Percentiles rank a stretch among this genome's conserved stretches.
phyloP scores from a whole-genome alignment of 2,113 vertebrate species.

The Carettochelys insculpta region DNA sequence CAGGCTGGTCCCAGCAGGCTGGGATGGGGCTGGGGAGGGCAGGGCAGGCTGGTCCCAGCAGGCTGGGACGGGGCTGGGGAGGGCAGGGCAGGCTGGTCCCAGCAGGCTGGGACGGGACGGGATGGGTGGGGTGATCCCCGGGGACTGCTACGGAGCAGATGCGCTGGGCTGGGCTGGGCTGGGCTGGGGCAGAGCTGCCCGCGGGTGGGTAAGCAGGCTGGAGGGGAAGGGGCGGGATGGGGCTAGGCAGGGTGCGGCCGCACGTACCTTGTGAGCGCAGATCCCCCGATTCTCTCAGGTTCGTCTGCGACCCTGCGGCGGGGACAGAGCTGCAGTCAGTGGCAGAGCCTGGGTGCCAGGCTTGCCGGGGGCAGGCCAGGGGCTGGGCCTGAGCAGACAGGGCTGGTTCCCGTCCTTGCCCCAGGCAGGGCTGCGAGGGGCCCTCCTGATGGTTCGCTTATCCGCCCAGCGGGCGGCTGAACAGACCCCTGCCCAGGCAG shows the following conservation, averaged over 20 bases:
- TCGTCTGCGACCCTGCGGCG: conserved; percentile 92
- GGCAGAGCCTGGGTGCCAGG: neutral
- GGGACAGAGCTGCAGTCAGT: neutral
- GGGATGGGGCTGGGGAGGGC: too few species aligned
- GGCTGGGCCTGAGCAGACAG: neutral
- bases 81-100: too few species aligned
- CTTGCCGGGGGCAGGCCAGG: neutral
- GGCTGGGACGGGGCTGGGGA: too few species aligned
- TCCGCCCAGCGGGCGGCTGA: too few species aligned
- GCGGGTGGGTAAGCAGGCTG: too few species aligned
- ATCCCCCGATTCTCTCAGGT: conserved; percentile 97
- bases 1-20: neutral
- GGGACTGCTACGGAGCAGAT: neutral
- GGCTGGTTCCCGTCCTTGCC: neutral
- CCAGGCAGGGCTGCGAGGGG: neutral
- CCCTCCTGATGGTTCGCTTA: too few species aligned
- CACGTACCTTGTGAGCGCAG: conserved; percentile 93
- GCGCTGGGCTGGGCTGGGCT: neutral
- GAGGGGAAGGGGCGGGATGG: too few species aligned
- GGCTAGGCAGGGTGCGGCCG: neutral
- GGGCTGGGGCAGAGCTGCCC: neutral
- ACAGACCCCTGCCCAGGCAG: too few species aligned
- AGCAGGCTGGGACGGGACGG: neutral
- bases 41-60: too few species aligned
- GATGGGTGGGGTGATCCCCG: neutral